phyloP scores from a whole-genome alignment of 2,113 vertebrate species.

The Catharus bicknelli region DNA sequence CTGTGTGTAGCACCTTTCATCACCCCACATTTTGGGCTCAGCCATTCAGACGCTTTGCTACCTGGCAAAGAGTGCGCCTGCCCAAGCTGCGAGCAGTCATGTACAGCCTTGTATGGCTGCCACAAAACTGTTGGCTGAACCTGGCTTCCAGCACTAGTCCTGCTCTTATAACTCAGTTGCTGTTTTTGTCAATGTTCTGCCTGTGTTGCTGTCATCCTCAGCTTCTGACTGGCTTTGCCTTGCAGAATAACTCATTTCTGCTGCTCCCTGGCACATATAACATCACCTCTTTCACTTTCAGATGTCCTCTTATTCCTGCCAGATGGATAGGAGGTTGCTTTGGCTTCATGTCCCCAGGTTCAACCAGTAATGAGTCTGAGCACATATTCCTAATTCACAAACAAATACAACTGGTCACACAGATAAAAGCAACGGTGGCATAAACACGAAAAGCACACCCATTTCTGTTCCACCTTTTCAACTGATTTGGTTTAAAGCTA shows the following conservation, averaged over 20 bases:
- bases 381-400: neutral
- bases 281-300: neutral
- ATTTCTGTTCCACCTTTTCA: neutral
- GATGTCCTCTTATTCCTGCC: neutral
- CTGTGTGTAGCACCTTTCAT: neutral
- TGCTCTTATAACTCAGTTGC: neutral
- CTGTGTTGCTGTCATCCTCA: neutral
- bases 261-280: neutral
- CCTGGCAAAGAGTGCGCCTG: neutral
- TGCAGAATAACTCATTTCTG: neutral
- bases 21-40: neutral
- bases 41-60: neutral
- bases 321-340: neutral
- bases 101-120: neutral
- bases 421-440: neutral
- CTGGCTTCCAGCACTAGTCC: neutral
- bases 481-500: neutral
- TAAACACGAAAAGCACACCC: neutral
- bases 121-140: neutral
- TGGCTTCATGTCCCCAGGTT: neutral
- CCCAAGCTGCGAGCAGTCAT: neutral
- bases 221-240: neutral
- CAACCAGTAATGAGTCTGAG: neutral
- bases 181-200: neutral
- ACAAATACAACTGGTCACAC: slow-evolving; percentile 9